phyloP scores from a whole-genome alignment of 2,888 invertebrate genomes.

The Agrochola lota region DNA sequence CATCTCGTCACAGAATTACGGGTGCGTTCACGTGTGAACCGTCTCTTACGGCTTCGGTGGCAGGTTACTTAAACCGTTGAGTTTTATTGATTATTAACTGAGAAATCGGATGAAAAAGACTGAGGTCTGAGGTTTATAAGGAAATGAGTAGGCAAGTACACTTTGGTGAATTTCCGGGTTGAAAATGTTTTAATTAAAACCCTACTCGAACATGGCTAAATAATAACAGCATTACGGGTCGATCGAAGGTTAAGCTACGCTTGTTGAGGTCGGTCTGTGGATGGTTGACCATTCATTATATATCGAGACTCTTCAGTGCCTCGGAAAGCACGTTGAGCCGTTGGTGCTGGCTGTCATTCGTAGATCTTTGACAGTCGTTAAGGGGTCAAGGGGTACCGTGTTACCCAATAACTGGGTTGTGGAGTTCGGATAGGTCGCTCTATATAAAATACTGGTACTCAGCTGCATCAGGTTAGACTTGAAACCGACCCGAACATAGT shows the following conservation, averaged over 20 bases:
- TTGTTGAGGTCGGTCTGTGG: not conserved
- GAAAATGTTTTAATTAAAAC: not conserved
- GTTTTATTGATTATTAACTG: conserved; percentile 61
- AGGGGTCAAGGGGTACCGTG: not conserved
- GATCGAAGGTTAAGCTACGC: not conserved
- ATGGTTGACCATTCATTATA: not conserved
- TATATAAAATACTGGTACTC: too few species aligned
- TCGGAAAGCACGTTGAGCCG: not conserved
- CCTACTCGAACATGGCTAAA: not conserved
- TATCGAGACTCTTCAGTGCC: not conserved
- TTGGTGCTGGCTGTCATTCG: not conserved
- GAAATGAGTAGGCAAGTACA: not conserved
- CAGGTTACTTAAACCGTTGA: conserved; percentile 62
- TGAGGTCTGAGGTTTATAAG: conserved; percentile 6
- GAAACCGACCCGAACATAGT: too few species aligned
- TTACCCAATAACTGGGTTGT: not conserved
- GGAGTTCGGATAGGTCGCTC: not conserved
- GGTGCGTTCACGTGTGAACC: conserved; percentile 80
- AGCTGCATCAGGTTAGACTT: too few species aligned
- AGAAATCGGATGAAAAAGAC: conserved; percentile 32
- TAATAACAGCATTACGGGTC: not conserved
- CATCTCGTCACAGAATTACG: conserved; percentile 77
- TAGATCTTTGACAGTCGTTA: not conserved
- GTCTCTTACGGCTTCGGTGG: conserved; percentile 68
- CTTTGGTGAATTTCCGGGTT: not conserved